Evolutionary conservation across 53 echinoderm and acorn worm species (phyloP).

Genomic region (Zoroaster sp.): DNA sequence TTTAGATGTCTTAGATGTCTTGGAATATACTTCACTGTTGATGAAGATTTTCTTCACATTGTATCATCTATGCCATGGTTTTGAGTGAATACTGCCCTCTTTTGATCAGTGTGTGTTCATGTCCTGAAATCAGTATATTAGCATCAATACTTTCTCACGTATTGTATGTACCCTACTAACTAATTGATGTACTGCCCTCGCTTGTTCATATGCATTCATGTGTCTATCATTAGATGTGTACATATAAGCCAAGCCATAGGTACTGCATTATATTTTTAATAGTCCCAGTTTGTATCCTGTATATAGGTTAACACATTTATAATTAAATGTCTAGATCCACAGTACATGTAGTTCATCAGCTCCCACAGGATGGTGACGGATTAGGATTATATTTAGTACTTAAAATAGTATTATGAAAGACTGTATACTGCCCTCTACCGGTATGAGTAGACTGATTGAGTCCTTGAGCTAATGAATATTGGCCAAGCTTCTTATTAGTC

Average conservation of each 20-base stretch:
- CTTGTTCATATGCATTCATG: background rate
- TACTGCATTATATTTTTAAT: too few species aligned
- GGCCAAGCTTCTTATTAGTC: background rate
- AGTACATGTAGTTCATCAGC: too few species aligned
- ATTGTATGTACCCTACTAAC: too few species aligned
- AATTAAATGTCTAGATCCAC: background rate
- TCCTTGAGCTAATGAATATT: too few species aligned
- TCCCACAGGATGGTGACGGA: background rate
- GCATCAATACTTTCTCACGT: background rate
- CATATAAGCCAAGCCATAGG: too few species aligned
- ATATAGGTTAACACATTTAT: background rate
- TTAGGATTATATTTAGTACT: background rate
- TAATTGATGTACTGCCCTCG: background rate
- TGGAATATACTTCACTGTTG: background rate
- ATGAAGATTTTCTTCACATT: background rate
- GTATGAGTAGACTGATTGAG: background rate
- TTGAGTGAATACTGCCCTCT: constrained; percentile 13
- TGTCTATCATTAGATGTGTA: too few species aligned
- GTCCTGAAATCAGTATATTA: background rate
- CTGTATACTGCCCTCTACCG: background rate
- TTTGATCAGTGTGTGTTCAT: background rate
- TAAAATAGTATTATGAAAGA: background rate
- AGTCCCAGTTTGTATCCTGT: background rate
- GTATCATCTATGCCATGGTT: background rate
- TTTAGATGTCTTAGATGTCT: background rate